phyloP scores from a whole-genome alignment of 2,888 invertebrate species.

The Dynastes maya region DNA sequence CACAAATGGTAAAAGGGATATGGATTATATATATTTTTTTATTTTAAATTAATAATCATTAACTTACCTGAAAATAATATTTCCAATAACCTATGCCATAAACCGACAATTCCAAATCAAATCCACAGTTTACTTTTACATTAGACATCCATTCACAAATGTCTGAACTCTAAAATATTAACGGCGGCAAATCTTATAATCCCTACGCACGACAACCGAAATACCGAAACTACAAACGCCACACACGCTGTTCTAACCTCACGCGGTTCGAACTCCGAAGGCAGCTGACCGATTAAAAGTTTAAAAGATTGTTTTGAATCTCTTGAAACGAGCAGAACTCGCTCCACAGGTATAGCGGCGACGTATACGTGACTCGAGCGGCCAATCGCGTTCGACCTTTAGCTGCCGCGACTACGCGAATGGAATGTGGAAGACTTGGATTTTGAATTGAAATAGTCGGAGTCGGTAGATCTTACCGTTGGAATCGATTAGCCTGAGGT shows the following conservation, averaged over 20 bases:
- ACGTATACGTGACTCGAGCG: neutral
- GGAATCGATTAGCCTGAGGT: conserved; percentile 7
- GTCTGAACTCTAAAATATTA: neutral
- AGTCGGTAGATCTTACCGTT: conserved; percentile 3
- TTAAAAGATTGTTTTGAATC: conserved; percentile 16
- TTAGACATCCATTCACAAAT: neutral
- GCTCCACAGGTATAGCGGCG: neutral
- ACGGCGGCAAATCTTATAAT: neutral
- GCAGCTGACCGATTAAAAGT: conserved; percentile 27
- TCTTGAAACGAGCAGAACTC: conserved; percentile 5
- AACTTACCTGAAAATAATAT: conserved; percentile 1
- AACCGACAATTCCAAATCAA: neutral
- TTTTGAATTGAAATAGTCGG: conserved; percentile 9
- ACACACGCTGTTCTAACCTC: neutral
- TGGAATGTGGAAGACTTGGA: conserved; percentile 38
- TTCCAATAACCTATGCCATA: neutral
- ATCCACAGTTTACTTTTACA: conserved; percentile 5
- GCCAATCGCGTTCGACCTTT: conserved; percentile 40
- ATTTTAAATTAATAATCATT: neutral
- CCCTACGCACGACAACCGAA: neutral
- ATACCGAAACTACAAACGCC: conserved; percentile 12
- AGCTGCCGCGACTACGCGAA: conserved; percentile 13
- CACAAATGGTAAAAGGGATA: too few species aligned
- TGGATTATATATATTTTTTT: neutral
- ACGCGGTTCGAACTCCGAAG: conserved; percentile 4